Conservation (phyloP, 1,140 invertebrate species). For the Neodiprion lecontei region DNA sequence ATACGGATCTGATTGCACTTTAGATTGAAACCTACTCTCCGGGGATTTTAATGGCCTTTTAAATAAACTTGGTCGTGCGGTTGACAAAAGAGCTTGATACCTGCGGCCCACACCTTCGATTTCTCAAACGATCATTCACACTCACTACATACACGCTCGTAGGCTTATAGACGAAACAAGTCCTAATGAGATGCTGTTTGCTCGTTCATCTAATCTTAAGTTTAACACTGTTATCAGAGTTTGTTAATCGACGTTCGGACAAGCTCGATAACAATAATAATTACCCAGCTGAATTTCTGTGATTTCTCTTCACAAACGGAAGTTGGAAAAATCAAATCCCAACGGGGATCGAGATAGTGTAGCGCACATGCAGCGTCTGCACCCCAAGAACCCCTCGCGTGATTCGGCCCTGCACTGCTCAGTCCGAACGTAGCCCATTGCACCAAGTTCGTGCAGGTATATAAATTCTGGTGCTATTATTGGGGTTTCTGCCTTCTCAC, state of each 20-base stretch:
- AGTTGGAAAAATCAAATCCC: too few relatives aligned
- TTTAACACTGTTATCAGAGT: background rate
- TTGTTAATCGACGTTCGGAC: too few relatives aligned
- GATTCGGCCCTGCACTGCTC: conserved; percentile 17
- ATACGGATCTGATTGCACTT: background rate
- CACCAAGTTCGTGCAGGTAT: conserved; percentile 58
- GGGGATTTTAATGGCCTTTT: background rate
- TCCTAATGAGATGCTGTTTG: background rate
- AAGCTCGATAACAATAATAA: too few relatives aligned
- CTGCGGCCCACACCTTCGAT: too few relatives aligned
- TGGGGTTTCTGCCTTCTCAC: conserved; percentile 58
- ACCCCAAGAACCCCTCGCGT: background rate
- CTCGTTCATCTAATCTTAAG: background rate
- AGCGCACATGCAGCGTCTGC: background rate
- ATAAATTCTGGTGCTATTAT: conserved; percentile 64
- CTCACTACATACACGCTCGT: too few relatives aligned
- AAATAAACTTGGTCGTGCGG: background rate
- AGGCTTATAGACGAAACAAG: background rate
- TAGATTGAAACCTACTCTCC: background rate
- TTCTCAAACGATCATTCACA: too few relatives aligned
- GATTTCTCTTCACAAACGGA: too few relatives aligned
- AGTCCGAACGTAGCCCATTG: conserved; percentile 39
- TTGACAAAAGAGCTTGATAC: background rate
- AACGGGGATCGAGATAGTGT: too few relatives aligned
- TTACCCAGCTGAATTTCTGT: too few relatives aligned